phyloP scores from a whole-genome alignment of 2,888 invertebrate species.

The Watsonalla cultraria region DNA sequence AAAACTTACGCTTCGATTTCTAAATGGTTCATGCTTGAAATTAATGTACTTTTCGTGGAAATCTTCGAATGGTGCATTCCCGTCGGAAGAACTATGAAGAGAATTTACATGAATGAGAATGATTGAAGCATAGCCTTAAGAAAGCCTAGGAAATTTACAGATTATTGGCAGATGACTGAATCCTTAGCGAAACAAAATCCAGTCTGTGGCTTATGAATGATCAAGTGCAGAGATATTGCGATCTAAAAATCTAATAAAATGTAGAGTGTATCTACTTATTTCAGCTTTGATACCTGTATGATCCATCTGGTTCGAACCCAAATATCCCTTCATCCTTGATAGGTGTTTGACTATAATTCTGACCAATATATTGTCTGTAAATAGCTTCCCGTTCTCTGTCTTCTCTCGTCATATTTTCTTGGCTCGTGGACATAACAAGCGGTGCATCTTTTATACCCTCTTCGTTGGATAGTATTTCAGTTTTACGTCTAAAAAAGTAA shows the following conservation, averaged over 20 bases:
- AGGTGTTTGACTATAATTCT: conserved; percentile 77
- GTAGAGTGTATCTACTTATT: conserved; percentile 1
- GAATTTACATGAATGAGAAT: conserved; percentile 61
- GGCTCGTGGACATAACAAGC: conserved; percentile 78
- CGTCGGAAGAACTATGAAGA: conserved; percentile 78
- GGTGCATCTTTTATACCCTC: conserved; percentile 71
- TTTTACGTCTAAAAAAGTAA: conserved; percentile 59
- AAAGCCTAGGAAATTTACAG: conserved; percentile 24
- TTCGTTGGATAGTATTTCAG: conserved; percentile 62
- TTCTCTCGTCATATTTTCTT: conserved; percentile 79
- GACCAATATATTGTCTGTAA: conserved; percentile 60
- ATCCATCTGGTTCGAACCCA: conserved; percentile 73
- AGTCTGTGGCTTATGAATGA: conserved; percentile 14
- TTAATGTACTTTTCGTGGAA: conserved; percentile 90
- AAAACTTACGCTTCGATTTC: conserved; percentile 85
- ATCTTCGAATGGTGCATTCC: conserved; percentile 82
- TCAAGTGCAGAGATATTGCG: conserved; percentile 24
- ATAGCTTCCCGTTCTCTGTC: conserved; percentile 67
- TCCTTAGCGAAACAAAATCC: conserved; percentile 10
- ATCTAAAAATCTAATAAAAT: conserved; percentile 16
- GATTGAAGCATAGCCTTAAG: conserved; percentile 48
- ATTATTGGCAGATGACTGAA: conserved; percentile 14
- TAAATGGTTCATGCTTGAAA: conserved; percentile 84
- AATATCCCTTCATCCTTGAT: conserved; percentile 80
- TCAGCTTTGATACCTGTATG: conserved; percentile 57